A percentile compares a stretch with the other conserved stretches of the same genome.
These are phyloP conservation scores for Avahi laniger DNA, from an alignment of 2,797 vertebrate genomes.

Conservation along the genomic window DNA sequence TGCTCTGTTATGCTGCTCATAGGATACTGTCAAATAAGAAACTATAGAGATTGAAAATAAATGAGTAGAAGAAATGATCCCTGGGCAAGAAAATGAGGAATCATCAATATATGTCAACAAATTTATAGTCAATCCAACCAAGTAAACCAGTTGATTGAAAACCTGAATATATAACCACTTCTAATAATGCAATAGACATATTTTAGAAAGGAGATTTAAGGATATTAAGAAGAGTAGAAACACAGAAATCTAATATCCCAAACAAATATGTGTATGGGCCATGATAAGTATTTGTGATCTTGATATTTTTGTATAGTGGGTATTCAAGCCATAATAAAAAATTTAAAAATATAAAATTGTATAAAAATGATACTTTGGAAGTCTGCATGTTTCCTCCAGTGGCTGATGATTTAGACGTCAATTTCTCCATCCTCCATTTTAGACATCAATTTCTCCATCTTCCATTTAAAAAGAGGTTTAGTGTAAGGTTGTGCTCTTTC, in stretches of 20 bases:
- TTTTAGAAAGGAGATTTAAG: conserved; percentile 71
- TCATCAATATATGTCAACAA: conserved; percentile 74
- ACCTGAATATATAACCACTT: conserved; percentile 65
- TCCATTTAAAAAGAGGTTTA: conserved; percentile 41
- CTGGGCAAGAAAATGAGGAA: conserved; percentile 68
- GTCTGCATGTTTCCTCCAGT: neutral
- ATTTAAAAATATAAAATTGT: conserved; percentile 47
- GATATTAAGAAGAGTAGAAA: conserved; percentile 57
- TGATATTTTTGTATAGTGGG: neutral
- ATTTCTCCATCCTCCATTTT: conserved; percentile 35
- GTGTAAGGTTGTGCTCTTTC: neutral
- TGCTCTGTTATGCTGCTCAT: conserved; percentile 30
- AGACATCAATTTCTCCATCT: neutral
- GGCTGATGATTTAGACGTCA: neutral
- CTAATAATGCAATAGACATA: conserved; percentile 56
- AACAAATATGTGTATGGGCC: conserved; percentile 7
- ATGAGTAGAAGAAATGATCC: conserved; percentile 70
- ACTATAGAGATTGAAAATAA: conserved; percentile 69
- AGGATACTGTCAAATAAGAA: conserved; percentile 60
- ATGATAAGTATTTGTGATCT: conserved; percentile 14
- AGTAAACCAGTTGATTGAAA: conserved; percentile 71
- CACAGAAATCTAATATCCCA: conserved; percentile 63
- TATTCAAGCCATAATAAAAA: neutral
- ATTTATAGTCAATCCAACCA: conserved; percentile 73
- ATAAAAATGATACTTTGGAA: neutral